Conservation (phyloP, 2,113 vertebrate species). For the Micromys minutus region DNA sequence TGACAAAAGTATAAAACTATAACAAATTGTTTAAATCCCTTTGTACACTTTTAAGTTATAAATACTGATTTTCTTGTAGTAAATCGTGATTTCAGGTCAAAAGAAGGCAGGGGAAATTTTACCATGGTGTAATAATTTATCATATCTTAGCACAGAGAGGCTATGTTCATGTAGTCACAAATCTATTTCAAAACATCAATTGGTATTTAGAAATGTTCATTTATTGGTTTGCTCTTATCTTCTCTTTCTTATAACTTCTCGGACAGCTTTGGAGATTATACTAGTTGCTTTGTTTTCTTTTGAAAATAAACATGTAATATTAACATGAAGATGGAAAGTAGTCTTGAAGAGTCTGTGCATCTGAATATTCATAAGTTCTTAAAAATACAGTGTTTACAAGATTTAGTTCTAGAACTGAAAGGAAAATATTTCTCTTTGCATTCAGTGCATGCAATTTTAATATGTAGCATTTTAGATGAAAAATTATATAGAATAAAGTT, state of each 20-base stretch:
- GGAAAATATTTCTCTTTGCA: slow-evolving; percentile 50
- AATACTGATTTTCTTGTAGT: not conserved
- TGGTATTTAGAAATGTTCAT: not conserved
- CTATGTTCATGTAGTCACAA: not conserved
- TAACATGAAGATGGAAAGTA: not conserved
- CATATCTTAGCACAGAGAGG: not conserved
- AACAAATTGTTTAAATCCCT: not conserved
- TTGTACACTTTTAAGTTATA: not conserved
- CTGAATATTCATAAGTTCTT: slow-evolving; percentile 59
- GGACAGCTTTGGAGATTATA: not conserved
- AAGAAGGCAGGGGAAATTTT: not conserved
- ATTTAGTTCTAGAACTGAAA: slow-evolving; percentile 38
- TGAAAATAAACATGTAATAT: not conserved
- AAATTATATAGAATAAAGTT: slow-evolving; percentile 62
- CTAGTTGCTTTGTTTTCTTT: not conserved
- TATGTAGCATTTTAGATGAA: slow-evolving; percentile 46
- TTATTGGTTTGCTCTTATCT: not conserved
- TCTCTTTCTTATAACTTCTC: not conserved
- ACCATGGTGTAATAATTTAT: not conserved
- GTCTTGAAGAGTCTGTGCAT: not conserved
- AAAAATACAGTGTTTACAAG: slow-evolving; percentile 37
- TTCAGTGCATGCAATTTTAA: slow-evolving; percentile 67
- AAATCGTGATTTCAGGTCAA: fast-evolving
- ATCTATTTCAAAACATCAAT: slow-evolving; percentile 13
- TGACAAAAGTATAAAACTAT: not conserved